Evolutionary conservation across 2,113 vertebrate genomes (phyloP), one percentile per base, ranked within the genome.

Genomic region (Hippocampus zosterae): DNA sequence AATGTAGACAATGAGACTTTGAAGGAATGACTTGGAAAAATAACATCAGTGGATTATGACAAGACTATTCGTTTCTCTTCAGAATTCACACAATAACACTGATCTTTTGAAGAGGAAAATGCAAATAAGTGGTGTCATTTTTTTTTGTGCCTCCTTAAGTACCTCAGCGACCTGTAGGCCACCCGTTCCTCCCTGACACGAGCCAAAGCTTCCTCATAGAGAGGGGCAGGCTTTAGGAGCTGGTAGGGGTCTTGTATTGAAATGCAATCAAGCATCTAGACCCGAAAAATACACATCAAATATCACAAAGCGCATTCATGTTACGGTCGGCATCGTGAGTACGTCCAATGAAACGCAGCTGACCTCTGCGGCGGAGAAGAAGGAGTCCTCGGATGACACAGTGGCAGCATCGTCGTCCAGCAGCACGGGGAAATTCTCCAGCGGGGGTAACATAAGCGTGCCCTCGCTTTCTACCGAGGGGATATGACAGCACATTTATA

Each of bases 311-410:
- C 19, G n/a, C 52, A n/a, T 11, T 53, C 21, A 21, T 1, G 25
- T 8, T 25, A 13, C 12, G 5, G 56, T 59, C 25, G 8, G 12
- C 27, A 33, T 33, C 0, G 27, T 4, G 27, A 3, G 1, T 3
- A 5, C 16, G 11, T 62, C 29, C 46, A 44, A 55, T 66, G 7
- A 19, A 75, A 42, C 11, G 37, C 29, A 40, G 44, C 76, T 84
- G 67, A 98, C 97, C 94, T 98, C 97, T 0, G 94, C 95, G 42
- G 97, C 97, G 0, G 97, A 98, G 91, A 99, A 96, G 85, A 98
- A 98, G 59, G 97, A 98, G 1, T 96, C 96, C 3, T 98, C 96
- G 0, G 97, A 98, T 27, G 91, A 75, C 21, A 95, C 87, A 27
- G 95, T 98, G 33, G 91, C 88, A 2, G 93, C 92, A 0, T 97